Percentiles rank a stretch among this genome's conserved stretches.
These are phyloP conservation scores for Acrobasis repandana DNA, from an alignment of 2,888 invertebrate genomes.

Conservation along the genomic window DNA sequence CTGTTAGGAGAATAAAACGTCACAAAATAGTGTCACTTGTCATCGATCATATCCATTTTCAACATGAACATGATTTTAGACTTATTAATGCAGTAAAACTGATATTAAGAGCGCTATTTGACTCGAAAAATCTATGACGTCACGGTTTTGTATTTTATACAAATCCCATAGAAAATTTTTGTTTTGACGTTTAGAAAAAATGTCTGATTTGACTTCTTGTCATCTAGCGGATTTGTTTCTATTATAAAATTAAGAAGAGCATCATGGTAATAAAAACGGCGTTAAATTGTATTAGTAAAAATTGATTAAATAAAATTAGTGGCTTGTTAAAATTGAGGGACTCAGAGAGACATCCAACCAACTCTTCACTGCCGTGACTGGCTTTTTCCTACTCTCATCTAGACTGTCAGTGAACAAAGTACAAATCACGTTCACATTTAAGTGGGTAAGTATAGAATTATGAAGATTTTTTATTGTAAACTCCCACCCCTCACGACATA, in stretches of 20 bases:
- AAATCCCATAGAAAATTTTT: no score
- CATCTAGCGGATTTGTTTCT: no score
- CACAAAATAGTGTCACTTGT: no score
- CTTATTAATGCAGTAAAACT: no score
- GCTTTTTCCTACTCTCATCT: slow-evolving; percentile 34
- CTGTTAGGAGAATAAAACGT: no score
- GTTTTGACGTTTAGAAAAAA: no score
- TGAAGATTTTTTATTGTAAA: slow-evolving; percentile 43
- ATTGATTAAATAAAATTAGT: slow-evolving; percentile 18
- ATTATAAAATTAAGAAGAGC: slow-evolving; percentile 3
- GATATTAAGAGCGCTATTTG: no score
- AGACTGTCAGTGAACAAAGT: slow-evolving; percentile 58
- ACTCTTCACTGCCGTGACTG: slow-evolving; percentile 35
- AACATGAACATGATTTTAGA: no score
- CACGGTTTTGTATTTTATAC: no score
- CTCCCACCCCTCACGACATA: slow-evolving; percentile 53
- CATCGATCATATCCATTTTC: no score
- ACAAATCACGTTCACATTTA: slow-evolving; percentile 61
- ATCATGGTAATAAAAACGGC: neutral
- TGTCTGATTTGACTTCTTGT: no score
- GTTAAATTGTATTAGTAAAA: slow-evolving; percentile 8
- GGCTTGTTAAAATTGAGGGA: slow-evolving; percentile 12
- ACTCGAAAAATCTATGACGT: no score
- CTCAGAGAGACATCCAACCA: slow-evolving; percentile 29
- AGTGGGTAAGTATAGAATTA: slow-evolving; percentile 61